A percentile compares a stretch with the other conserved stretches of the same genome.
phyloP scores from a whole-genome alignment of 2,888 invertebrate species.

The Laspeyria flexula region DNA sequence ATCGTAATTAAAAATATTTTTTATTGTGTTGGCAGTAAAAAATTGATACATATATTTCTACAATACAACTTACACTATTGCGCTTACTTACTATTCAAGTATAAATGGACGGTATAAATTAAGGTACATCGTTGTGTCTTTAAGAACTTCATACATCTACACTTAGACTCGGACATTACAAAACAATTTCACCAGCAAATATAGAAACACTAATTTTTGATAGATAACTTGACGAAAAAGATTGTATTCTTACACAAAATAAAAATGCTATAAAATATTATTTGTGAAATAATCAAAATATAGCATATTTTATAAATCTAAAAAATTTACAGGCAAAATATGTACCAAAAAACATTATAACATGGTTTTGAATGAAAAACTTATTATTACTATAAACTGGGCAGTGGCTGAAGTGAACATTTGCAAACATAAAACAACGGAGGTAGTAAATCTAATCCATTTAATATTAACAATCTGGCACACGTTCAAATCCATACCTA shows the following conservation, averaged over 20 bases:
- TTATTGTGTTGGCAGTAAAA: slow-evolving; percentile 29
- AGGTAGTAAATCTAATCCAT: slow-evolving; percentile 13
- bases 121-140: slow-evolving; percentile 35
- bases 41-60: slow-evolving; percentile 19
- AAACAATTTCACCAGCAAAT: background rate
- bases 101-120: slow-evolving; percentile 38
- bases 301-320: no score
- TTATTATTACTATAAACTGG: background rate
- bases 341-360: no score
- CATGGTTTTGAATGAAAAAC: no score
- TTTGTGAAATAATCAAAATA: no score
- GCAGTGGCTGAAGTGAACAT: no score
- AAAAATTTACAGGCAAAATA: no score
- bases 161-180: background rate
- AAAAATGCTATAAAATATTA: no score
- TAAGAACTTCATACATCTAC: slow-evolving; percentile 3
- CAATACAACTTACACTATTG: slow-evolving; percentile 16
- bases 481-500: background rate
- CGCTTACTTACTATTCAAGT: slow-evolving; percentile 11
- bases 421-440: slow-evolving; percentile 10
- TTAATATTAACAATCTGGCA: background rate
- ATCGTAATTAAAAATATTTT: slow-evolving; percentile 23
- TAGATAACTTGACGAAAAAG: background rate
- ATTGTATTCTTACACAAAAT: no score
- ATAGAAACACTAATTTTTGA: background rate